Evolutionary conservation across 2,888 invertebrate genomes (phyloP).

Genomic region (Tuberolachnus salignus): DNA sequence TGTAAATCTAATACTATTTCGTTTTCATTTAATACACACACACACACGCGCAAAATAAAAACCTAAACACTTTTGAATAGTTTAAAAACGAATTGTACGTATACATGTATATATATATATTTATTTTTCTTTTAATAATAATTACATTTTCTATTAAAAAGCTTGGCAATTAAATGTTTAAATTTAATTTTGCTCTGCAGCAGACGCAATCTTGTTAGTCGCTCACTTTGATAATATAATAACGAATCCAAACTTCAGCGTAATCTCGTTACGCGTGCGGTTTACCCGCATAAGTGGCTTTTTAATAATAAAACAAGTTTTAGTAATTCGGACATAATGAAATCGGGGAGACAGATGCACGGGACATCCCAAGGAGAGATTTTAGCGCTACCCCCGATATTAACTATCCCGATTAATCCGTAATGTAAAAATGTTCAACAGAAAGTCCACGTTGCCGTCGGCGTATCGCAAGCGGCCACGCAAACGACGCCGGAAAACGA

Average conservation of each 20-base stretch:
- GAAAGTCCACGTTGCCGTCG: constrained; percentile 6
- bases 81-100: too few species aligned
- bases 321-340: constrained; percentile 22
- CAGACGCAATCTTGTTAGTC: neutral
- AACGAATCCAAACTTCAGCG: neutral
- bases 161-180: neutral
- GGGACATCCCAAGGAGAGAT: neutral
- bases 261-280: neutral
- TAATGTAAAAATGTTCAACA: neutral
- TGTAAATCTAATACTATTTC: too few species aligned
- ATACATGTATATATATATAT: too few species aligned
- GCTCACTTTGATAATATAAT: constrained; percentile 6
- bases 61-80: too few species aligned
- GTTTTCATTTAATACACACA: too few species aligned
- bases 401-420: neutral
- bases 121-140: too few species aligned
- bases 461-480: constrained; percentile 71
- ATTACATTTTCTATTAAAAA: neutral
- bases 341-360: constrained; percentile 6
- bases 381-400: neutral
- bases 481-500: constrained; percentile 72
- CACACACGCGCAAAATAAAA: too few species aligned
- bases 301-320: constrained; percentile 23
- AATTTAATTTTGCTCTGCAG: neutral
- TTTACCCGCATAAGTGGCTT: constrained; percentile 27